Base-by-base conservation (phyloP, 2,113 vertebrate species). In the Chrysemys picta region DNA sequence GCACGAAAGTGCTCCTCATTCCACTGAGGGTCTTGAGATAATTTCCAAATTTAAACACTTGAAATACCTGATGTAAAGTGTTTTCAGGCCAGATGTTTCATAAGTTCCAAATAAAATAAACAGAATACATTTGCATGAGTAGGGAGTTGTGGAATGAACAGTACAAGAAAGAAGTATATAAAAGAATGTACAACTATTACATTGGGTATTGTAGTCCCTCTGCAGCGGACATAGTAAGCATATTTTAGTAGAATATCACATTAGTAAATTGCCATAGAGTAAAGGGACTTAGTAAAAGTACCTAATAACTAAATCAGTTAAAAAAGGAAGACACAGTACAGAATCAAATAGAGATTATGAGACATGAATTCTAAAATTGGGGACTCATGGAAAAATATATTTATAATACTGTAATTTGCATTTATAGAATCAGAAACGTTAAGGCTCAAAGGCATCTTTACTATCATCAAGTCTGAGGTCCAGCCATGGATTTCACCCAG, bases 41-140 rank as follows among this genome's bases (percentile, higher is more conserved):
- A 88, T 54, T 52, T 79, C 38, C 6, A 47, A 4, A 69, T 79
- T 84, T 91, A 80, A 95, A 80, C 52, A 72, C 31, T 93, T 54
- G n/a, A 91, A 93, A 87, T 78, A 29, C 38, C 86, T 87, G 42
- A 92, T 80, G 50, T 80, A 88, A 84, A 84, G 65, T n/a, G 10
- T 92, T 91, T 96, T 83, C 21, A 81, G 62, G 69, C 7, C n/a
- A 52, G 84, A 85, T 42, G 52, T 54, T 96, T 82, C 24, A 85
- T 82, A 86, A 76, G 87, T 89, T 89, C n/a, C 17, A 80, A 90
- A 89, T 76, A 91, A 56, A 85, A 54, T 76, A 62, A 52, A n/a
- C 45, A 80, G 65, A 87, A 91, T 21, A 47, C 6, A 75, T 92
- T 93, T 87, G 2, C 35, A 65, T 57, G 45, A 56, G 87, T 56